Conservation (phyloP, 1,140 invertebrate genomes). For the Periplaneta americana region DNA sequence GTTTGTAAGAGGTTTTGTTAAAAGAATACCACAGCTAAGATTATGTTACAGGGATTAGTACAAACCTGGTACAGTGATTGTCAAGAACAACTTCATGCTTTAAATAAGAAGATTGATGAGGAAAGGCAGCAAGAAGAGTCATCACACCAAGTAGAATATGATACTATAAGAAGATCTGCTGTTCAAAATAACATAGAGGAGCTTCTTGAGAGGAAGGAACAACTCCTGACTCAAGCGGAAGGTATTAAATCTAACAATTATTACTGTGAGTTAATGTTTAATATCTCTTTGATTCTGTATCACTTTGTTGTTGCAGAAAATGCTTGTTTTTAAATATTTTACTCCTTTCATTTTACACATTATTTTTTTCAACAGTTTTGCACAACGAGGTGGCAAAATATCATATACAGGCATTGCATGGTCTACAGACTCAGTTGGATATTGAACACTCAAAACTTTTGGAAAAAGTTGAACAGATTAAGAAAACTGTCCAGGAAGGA, state of each 20-base stretch:
- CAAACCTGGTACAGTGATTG: conserved; percentile 13
- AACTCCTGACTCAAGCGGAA: neutral
- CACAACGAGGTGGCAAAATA: neutral
- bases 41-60: neutral
- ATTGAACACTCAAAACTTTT: conserved; percentile 1
- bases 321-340: neutral
- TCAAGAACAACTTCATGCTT: conserved; percentile 2
- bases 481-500: neutral
- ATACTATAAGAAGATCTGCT: neutral
- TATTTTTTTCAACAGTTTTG: neutral
- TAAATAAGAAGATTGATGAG: neutral
- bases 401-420: conserved; percentile 1
- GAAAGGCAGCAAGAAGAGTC: neutral
- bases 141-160: neutral
- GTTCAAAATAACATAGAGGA: neutral
- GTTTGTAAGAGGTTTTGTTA: too few species aligned
- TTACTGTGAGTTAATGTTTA: neutral
- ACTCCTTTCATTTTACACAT: neutral
- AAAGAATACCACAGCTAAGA: neutral
- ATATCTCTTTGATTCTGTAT: neutral
- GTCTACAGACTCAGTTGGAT: neutral
- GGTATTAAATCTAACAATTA: too few species aligned
- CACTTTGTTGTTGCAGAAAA: neutral
- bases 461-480: neutral
- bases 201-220: neutral